phyloP scores from a whole-genome alignment of 92 coral and sea anemone genomes.

The Phymanthus crucifer region DNA sequence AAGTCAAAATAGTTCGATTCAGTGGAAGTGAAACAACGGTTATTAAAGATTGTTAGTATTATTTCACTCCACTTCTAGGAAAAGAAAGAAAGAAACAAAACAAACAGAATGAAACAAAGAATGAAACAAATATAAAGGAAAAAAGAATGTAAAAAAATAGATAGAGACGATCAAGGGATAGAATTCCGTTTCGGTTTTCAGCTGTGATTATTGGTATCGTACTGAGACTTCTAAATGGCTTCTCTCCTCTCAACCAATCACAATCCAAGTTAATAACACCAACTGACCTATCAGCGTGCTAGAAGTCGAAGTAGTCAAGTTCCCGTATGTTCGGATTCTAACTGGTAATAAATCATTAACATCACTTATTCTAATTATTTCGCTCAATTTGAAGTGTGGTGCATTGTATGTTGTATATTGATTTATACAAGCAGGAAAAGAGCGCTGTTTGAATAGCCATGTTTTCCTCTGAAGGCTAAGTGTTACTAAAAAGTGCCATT shows the following conservation, averaged over 20 bases:
- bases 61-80: no score
- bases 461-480: neutral
- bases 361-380: neutral
- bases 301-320: neutral
- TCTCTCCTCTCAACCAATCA: neutral
- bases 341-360: neutral
- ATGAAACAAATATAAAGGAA: no score
- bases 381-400: neutral
- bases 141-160: no score
- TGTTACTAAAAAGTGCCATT: neutral
- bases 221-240: neutral
- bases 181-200: neutral
- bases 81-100: no score
- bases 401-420: neutral
- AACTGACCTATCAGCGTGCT: neutral
- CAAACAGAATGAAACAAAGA: no score
- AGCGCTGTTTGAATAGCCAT: neutral
- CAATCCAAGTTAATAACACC: neutral
- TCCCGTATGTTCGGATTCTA: no score
- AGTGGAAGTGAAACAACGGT: no score
- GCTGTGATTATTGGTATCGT: no score
- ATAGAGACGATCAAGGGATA: no score
- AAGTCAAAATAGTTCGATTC: no score
- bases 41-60: no score
- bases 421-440: neutral